phyloP scores from a whole-genome alignment of 1,140 invertebrate species.

The Berghia stephanieae region DNA sequence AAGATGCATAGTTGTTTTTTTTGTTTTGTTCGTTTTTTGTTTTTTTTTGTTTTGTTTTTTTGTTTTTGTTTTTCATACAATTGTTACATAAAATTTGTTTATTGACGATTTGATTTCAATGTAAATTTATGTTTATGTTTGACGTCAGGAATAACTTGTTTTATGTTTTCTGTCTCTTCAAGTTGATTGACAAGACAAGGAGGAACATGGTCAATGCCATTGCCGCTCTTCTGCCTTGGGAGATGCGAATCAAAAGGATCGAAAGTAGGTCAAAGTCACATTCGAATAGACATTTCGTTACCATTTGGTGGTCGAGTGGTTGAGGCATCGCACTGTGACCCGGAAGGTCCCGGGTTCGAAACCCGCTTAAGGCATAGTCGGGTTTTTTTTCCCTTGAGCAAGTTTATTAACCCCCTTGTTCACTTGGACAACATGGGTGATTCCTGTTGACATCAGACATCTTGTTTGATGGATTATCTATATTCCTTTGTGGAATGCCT shows the following conservation, averaged over 20 bases:
- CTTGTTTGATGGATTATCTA: too few species aligned
- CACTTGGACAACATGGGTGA: too few species aligned
- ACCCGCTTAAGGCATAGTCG: not conserved
- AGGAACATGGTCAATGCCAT: slow-evolving; percentile 85
- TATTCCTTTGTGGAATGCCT: too few species aligned
- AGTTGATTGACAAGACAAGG: slow-evolving; percentile 85
- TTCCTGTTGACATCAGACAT: too few species aligned
- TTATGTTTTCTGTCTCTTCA: slow-evolving; percentile 48
- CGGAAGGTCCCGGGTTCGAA: too few species aligned
- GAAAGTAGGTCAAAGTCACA: slow-evolving; percentile 87
- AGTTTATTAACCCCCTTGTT: too few species aligned
- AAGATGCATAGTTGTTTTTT: too few species aligned
- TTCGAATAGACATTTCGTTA: too few species aligned
- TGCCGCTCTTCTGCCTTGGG: slow-evolving; percentile 91
- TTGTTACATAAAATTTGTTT: not conserved
- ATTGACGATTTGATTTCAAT: slow-evolving; percentile 17
- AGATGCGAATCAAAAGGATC: slow-evolving; percentile 93
- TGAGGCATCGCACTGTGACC: too few species aligned
- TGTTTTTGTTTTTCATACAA: not conserved
- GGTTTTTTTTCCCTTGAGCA: too few species aligned
- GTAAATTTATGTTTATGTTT: slow-evolving; percentile 6
- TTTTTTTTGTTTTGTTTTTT: slow-evolving; percentile 17
- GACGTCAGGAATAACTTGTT: not conserved
- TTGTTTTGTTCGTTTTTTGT: too few species aligned
- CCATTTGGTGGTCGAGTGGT: too few species aligned